Evolutionary conservation across 1,140 invertebrate genomes (phyloP).

Genomic region (Harpegnathos saltator): DNA sequence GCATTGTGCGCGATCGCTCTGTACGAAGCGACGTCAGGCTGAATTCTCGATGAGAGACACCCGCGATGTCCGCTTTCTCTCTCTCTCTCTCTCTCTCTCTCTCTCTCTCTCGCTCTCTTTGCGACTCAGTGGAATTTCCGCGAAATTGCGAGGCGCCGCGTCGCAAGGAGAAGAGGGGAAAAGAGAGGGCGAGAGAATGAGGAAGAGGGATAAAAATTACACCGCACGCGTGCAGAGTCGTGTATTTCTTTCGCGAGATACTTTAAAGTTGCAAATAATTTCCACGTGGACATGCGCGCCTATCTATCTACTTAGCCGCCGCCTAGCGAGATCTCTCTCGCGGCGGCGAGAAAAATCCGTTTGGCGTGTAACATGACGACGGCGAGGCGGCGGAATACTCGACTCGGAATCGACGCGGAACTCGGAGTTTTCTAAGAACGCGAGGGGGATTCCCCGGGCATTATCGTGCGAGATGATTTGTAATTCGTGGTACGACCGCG

Average conservation of each 20-base stretch:
- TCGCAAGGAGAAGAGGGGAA: too few relatives aligned
- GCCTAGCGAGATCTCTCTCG: too few relatives aligned
- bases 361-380: background rate
- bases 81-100: too few relatives aligned
- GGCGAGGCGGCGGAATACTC: conserved; percentile 45
- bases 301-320: background rate
- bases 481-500: conserved; percentile 66
- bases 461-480: conserved; percentile 73
- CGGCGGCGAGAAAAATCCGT: conserved; percentile 9
- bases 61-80: background rate
- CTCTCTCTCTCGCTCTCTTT: background rate
- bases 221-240: too few relatives aligned
- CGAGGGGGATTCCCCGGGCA: conserved; percentile 58
- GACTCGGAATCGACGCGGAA: conserved; percentile 54
- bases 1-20: conserved; percentile 13
- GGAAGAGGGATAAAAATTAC: conserved; percentile 1
- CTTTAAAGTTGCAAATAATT: conserved; percentile 5
- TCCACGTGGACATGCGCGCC: background rate
- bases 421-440: conserved; percentile 62
- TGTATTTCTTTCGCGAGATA: background rate
- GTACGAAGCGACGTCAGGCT: background rate
- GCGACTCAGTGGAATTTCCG: background rate
- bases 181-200: too few relatives aligned
- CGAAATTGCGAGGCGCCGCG: background rate
- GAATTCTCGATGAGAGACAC: conserved; percentile 5